Evolutionary conservation across 2,113 vertebrate species (phyloP), one percentile per base, ranked within the genome.

Genomic region (Hipposideros armiger): DNA sequence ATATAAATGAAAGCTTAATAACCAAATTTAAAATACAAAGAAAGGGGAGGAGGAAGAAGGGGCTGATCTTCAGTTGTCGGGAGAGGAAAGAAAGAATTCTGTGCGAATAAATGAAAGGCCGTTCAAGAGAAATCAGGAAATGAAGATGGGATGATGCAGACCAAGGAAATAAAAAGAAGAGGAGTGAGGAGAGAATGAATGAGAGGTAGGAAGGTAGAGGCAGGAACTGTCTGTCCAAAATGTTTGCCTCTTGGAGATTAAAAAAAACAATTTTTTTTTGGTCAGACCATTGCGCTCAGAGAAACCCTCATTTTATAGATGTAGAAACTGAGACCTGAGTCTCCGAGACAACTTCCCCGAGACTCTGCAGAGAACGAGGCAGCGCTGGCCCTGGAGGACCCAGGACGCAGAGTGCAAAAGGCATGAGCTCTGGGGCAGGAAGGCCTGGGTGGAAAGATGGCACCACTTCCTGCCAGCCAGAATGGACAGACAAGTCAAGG

Each of bases 401-500:
- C 1, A 4, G 0, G 20, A 19, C 26, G 13, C n/a, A 28, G 16
- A 22, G 11, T 3, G 8, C 4, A 20, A 73, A 62, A 28, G 19
- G 11, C 17, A 2, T 4, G 76, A 7, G 9, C 17, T 42, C 22
- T 0, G 0, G 4, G 36, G 15, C 7, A 47, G 40, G 32, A 30
- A 45, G 24, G 40, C 6, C 30, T 10, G 30, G 19, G 11, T 40
- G 22, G 11, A 4, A 66, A 92, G 77, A 15, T 7, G 1, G 28
- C 11, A 4, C 26, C 32, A 2, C 36, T 19, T 20, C 4, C 10
- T 14, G 7, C 13, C 30, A 28, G 28, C 7, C 45, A 10, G 22
- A 11, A 19, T 3, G 1, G 7, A 11, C 1, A 3, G 36, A 3
- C 19, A 1, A 11, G 11, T 9, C 24, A 5, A 14, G 62, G n/a